Conservation (phyloP, 1,140 invertebrate species). For the Atta cephalotes region DNA sequence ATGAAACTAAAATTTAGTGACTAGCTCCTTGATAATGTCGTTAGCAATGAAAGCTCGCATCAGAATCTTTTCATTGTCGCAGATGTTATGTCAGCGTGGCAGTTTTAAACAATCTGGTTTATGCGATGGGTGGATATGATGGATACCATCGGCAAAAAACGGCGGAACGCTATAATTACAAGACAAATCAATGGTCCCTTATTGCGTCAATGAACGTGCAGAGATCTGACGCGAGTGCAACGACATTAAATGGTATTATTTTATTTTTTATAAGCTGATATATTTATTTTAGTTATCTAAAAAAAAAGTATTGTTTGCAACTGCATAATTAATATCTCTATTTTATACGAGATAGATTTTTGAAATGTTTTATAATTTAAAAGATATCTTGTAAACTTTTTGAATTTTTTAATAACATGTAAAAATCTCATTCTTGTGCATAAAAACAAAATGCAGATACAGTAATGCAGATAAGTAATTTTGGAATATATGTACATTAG, state of each 20-base stretch:
- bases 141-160: constrained; percentile 91
- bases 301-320: not conserved
- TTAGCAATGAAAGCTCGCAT: constrained; percentile 10
- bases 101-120: constrained; percentile 89
- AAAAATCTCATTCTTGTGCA: not conserved
- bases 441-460: not conserved
- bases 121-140: constrained; percentile 93
- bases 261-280: not conserved
- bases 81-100: constrained; percentile 90
- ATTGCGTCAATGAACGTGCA: constrained; percentile 89
- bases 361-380: not conserved
- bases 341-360: not conserved
- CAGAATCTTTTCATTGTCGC: not conserved
- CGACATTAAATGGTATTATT: constrained; percentile 85
- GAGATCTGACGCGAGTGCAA: constrained; percentile 90
- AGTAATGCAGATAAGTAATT: not conserved
- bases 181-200: constrained; percentile 88
- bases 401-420: not conserved
- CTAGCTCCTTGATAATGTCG: constrained; percentile 43
- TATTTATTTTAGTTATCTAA: not conserved
- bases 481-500: not conserved
- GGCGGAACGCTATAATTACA: constrained; percentile 92
- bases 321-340: not conserved
- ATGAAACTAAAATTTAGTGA: constrained; percentile 38
- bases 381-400: not conserved